Evolutionary conservation across 2,797 vertebrate genomes (phyloP).

Genomic region (Staurois parvus): DNA sequence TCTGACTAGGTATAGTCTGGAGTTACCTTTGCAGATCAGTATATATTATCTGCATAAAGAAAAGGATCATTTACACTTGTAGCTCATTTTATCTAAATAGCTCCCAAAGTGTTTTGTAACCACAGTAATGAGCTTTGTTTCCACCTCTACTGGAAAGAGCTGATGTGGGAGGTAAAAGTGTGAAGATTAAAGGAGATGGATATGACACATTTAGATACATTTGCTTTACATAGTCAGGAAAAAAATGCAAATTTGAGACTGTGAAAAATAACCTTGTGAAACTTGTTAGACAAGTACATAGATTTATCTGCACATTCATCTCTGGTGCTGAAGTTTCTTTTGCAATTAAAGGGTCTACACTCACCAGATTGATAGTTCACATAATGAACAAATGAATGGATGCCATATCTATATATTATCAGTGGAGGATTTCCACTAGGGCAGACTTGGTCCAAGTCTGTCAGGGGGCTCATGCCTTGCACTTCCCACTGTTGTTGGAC

Average conservation of each 20-base stretch:
- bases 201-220: conserved; percentile 13
- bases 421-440: too few species aligned
- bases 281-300: conserved; percentile 20
- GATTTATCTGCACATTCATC: neutral
- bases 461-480: too few species aligned
- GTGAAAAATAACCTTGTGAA: conserved; percentile 24
- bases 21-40: conserved; percentile 37
- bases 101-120: conserved; percentile 55
- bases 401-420: neutral
- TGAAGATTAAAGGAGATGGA: conserved; percentile 18
- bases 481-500: too few species aligned
- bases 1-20: conserved; percentile 31
- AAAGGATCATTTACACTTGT: conserved; percentile 45
- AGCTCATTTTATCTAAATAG: conserved; percentile 50
- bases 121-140: conserved; percentile 24
- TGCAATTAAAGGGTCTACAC: neutral
- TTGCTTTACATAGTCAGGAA: conserved; percentile 23
- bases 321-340: conserved; percentile 15
- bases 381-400: neutral
- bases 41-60: conserved; percentile 48
- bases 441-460: too few species aligned
- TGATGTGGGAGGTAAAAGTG: conserved; percentile 42
- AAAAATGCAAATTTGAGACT: conserved; percentile 25
- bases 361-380: neutral
- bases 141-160: conserved; percentile 21